phyloP scores from a whole-genome alignment of 2,888 invertebrate species.

The Drosophila vallismaia region DNA sequence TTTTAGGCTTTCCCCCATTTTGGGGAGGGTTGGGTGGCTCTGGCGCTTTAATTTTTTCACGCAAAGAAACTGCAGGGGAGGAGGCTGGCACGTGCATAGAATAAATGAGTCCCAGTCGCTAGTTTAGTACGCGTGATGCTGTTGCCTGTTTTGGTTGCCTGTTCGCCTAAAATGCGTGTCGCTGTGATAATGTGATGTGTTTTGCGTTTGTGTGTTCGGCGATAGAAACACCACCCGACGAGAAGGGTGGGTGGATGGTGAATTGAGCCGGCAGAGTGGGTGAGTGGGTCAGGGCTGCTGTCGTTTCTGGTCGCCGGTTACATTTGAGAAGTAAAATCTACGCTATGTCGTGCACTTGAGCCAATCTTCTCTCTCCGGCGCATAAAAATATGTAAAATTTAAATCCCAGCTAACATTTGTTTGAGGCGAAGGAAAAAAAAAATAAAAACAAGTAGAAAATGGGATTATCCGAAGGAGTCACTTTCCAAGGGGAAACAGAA shows the following conservation, averaged over 20 bases:
- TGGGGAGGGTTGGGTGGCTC: slow-evolving; percentile 7
- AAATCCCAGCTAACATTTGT: slow-evolving; percentile 40
- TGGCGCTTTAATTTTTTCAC: slow-evolving; percentile 1
- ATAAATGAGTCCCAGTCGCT: slow-evolving; percentile 7
- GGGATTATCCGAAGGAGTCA: slow-evolving; percentile 47
- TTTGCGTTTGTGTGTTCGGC: slow-evolving; percentile 20
- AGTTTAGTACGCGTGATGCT: slow-evolving; percentile 68
- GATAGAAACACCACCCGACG: slow-evolving; percentile 2
- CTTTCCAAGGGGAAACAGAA: slow-evolving; percentile 8
- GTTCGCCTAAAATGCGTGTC: slow-evolving; percentile 77
- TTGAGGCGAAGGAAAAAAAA: slow-evolving; percentile 32
- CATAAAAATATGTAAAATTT: slow-evolving; percentile 40
- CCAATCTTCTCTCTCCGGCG: slow-evolving; percentile 60
- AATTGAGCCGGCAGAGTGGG: no score
- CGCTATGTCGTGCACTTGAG: slow-evolving; percentile 76
- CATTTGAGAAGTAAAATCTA: slow-evolving; percentile 83
- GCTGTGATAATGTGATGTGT: slow-evolving; percentile 75
- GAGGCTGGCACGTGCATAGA: slow-evolving; percentile 15
- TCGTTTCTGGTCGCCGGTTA: slow-evolving; percentile 73
- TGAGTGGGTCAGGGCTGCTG: slow-evolving; percentile 9
- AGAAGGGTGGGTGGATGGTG: not conserved
- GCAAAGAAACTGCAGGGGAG: not conserved
- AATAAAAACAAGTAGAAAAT: slow-evolving; percentile 20
- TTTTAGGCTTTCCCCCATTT: slow-evolving; percentile 5
- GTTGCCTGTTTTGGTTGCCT: slow-evolving; percentile 69